These are phyloP conservation scores for Ophion costatus DNA, from an alignment of 2,888 invertebrate genomes.

Conservation along the genomic window DNA sequence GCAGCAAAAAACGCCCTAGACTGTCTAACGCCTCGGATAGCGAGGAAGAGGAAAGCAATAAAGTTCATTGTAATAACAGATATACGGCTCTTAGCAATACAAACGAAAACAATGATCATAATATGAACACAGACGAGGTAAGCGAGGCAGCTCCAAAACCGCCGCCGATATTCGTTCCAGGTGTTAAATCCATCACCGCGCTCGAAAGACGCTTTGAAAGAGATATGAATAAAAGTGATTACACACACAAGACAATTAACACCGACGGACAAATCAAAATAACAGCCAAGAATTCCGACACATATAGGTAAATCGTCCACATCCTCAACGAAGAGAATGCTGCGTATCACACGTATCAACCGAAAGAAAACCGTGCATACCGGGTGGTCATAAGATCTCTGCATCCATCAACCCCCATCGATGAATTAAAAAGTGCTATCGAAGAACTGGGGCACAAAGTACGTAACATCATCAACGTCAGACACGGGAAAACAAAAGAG, in stretches of 20 bases:
- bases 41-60: conserved; percentile 19
- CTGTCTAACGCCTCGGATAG: conserved; percentile 11
- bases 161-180: conserved; percentile 12
- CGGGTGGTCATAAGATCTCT: conserved; percentile 62
- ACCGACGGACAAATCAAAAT: conserved; percentile 15
- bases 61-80: conserved; percentile 17
- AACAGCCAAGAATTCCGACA: conserved; percentile 21
- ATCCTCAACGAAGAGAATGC: conserved; percentile 53
- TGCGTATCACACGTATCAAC: conserved; percentile 63
- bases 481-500: conserved; percentile 57
- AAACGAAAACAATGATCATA: conserved; percentile 7
- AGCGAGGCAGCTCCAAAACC: conserved; percentile 18
- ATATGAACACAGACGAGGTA: conserved; percentile 18
- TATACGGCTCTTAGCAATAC: conserved; percentile 6
- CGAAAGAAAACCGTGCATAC: conserved; percentile 60
- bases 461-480: conserved; percentile 60
- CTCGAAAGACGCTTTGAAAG: neutral
- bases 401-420: conserved; percentile 54
- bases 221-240: conserved; percentile 11
- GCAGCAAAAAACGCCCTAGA: conserved; percentile 20
- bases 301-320: conserved; percentile 54
- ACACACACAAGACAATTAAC: conserved; percentile 18
- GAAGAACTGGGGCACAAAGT: conserved; percentile 60
- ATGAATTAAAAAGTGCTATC: conserved; percentile 59
- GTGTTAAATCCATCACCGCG: conserved; percentile 12